Base-by-base conservation (phyloP, 2,888 invertebrate genomes). In the Calameuta pallipes region DNA sequence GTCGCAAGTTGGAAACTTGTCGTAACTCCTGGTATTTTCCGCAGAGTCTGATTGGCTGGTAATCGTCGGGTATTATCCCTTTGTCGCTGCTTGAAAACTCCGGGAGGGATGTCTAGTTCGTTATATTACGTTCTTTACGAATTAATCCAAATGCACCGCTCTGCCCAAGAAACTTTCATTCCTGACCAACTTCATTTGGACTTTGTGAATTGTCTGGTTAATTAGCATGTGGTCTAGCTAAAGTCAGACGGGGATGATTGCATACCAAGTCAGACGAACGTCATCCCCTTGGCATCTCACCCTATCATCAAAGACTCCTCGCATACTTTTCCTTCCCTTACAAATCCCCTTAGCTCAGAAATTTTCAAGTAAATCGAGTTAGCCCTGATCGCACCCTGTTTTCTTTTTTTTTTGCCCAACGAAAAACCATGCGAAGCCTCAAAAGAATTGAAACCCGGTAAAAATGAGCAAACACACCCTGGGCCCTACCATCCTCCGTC, bases 391-490 rank as follows among this genome's bases (percentile, higher is more conserved):
- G 83, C 76, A 71, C 78, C 79, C 78, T 82, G 84, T 82, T 84
- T 84, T 84, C 79, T 82, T 41, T 41, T 15, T 15, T 41, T 36
- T 33, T 33, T 31, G 31, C 4, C 36, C 56, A 23, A 78, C 78
- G 83, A 80, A 83, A 30, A 33, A 75, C 80, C 75, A 33, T 78
- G 76, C 80, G 85, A 85, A 85, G 84, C 84, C 84, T 81, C 83
- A 83, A 85, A 85, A 82, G 83, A 83, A 83, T 85, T 81, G 84
- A 85, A 85, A 85, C 84, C 84, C 79, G 79, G 82, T 81, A 83
- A 83, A 84, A 85, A 83, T 82, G 77, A 79, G 41, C 76, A 71
- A 31, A 71, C 31, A 34, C 33, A 34, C 71, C 56, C 71, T 31
- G 71, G 71, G 9, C 56, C 56, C 56, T 9, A 23, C 23, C 56